Evolutionary conservation across 2,888 invertebrate genomes (phyloP), one percentile per base, ranked within the genome.

Genomic region (Bhutanitis thaidina): DNA sequence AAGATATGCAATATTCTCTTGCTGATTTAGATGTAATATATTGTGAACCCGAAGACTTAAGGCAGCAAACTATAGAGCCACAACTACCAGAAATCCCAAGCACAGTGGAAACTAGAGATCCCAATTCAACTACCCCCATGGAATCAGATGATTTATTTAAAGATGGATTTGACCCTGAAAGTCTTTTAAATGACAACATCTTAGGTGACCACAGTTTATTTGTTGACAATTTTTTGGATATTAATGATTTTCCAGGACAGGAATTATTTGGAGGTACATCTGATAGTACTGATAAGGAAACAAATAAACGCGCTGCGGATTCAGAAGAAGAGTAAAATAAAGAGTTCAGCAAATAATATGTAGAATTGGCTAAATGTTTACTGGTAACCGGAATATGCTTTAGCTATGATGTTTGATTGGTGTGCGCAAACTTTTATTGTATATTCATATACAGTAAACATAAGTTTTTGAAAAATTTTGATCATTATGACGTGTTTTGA

Each of bases 1-100:
- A 74, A 14, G 69, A 74, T 40, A 69, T 75, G 74, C 74, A 74
- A 27, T 83, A 69, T 54, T 67, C 80, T 1, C 57, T 80, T 43
- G 73, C 65, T 4, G 80, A 83, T 53, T 58, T 85, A 52, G 77
- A 85, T 61, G 63, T 74, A 43, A 76, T 81, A 37, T 82, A 75
- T 53, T 71, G 59, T 10, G 80, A 80, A 13, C 56, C 67, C 12
- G 69, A 69, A 35, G 71, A 70, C 37, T 16, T 60, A 1, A 43
- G 59, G 2, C 53, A 53, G n/a, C 49, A 61, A 13, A 25, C 44
- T 30, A 44, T 44, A 15, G 55, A 38, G 38, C 52, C 47, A 25
- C 55, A 49, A 10, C 47, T 57, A n/a, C 7, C 36, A 30, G 39
- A 30, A 27, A 27, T 7, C 7, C 27, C 40, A 0, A 40, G 34